Evolutionary conservation across 2,888 invertebrate genomes (phyloP).

Genomic region (Caenorhabditis macrosperma): DNA sequence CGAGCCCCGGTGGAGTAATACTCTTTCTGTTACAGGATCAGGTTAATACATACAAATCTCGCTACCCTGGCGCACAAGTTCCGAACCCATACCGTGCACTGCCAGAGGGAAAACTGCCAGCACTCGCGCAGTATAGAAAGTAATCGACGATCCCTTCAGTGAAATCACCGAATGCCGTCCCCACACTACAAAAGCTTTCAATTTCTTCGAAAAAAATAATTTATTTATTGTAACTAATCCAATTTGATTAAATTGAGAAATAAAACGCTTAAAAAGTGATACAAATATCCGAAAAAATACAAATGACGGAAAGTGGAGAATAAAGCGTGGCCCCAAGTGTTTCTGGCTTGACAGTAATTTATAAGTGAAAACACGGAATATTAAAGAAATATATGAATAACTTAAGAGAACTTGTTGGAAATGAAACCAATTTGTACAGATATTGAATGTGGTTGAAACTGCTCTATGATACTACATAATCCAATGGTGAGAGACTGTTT

Average conservation of each 20-base stretch:
- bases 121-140: conserved; percentile 51
- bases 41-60: conserved; percentile 53
- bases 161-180: no score
- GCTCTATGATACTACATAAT: no score
- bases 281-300: neutral
- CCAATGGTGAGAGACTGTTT: no score
- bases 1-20: no score
- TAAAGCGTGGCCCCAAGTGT: conserved; percentile 8
- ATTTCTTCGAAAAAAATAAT: conserved; percentile 16
- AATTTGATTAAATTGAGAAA: neutral
- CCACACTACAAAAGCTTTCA: conserved; percentile 50
- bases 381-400: conserved; percentile 8
- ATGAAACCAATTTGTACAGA: conserved; percentile 39
- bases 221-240: conserved; percentile 26
- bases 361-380: neutral
- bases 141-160: neutral
- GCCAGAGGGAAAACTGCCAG: conserved; percentile 65
- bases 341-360: neutral
- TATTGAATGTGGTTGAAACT: no score
- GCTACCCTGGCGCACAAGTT: conserved; percentile 60
- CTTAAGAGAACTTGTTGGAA: neutral
- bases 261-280: neutral
- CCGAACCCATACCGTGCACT: conserved; percentile 62
- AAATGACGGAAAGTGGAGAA: conserved; percentile 2
- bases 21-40: conserved; percentile 58